Evolutionary conservation across 1,140 invertebrate genomes (phyloP).

Genomic region (Brachionus rubens): DNA sequence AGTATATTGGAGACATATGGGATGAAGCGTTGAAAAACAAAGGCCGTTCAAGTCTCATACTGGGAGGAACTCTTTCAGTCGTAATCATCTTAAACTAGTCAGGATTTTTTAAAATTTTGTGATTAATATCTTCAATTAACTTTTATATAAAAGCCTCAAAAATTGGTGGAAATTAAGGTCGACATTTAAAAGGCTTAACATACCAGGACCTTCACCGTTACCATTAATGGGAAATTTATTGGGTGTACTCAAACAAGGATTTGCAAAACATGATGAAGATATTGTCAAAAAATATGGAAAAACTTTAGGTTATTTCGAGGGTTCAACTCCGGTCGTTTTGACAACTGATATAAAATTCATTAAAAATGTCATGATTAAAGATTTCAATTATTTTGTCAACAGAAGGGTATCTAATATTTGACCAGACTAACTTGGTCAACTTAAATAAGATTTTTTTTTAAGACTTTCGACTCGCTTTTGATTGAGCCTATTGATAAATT

Average conservation of each 20-base stretch:
- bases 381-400: conserved; percentile 49
- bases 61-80: too few relatives aligned
- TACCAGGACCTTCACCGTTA: conserved; percentile 20
- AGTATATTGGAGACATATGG: too few relatives aligned
- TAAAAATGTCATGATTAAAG: conserved; percentile 50
- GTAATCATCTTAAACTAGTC: too few relatives aligned
- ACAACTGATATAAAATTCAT: conserved; percentile 48
- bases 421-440: background rate
- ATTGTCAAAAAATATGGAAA: conserved; percentile 36
- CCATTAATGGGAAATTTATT: conserved; percentile 7
- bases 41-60: too few relatives aligned
- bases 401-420: conserved; percentile 31
- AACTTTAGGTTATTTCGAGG: conserved; percentile 43
- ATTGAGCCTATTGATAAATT: conserved; percentile 40
- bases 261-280: conserved; percentile 26
- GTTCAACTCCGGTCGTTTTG: conserved; percentile 47
- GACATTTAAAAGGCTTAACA: conserved; percentile 11
- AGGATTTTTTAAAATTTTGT: too few relatives aligned
- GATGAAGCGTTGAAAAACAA: too few relatives aligned
- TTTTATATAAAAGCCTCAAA: too few relatives aligned
- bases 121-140: too few relatives aligned
- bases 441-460: too few relatives aligned
- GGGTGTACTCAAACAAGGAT: conserved; percentile 22
- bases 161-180: background rate
- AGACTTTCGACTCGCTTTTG: background rate